Conservation (phyloP, 1,140 invertebrate genomes). For the Eubasilissa regina region DNA sequence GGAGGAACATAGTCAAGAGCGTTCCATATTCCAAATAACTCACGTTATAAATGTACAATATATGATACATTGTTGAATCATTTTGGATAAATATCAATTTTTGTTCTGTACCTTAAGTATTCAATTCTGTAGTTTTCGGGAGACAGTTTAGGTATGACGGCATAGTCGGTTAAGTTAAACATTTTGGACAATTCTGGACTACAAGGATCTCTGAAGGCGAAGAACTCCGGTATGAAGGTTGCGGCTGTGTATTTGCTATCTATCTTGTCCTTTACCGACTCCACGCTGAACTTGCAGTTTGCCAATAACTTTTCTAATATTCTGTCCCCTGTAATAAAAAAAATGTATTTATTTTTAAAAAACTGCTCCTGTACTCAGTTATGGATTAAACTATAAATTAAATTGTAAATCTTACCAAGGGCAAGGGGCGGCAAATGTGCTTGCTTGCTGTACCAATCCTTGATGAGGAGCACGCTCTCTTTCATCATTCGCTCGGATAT, state of each 20-base stretch:
- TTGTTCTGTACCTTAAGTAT: constrained; percentile 31
- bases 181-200: constrained; percentile 60
- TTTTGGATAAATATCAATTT: too few species aligned
- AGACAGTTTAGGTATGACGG: constrained; percentile 37
- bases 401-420: constrained; percentile 19
- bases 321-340: constrained; percentile 39
- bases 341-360: too few species aligned
- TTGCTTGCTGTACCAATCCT: constrained; percentile 29
- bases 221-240: constrained; percentile 69
- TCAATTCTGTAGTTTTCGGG: constrained; percentile 45
- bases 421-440: constrained; percentile 1
- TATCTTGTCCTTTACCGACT: constrained; percentile 69
- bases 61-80: too few species aligned
- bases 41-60: too few species aligned
- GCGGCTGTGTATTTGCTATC: constrained; percentile 69
- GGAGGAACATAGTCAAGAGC: too few species aligned
- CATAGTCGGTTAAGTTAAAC: constrained; percentile 13
- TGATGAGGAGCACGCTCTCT: background rate
- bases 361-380: too few species aligned
- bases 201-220: constrained; percentile 65
- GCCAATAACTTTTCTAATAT: constrained; percentile 25
- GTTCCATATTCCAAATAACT: too few species aligned
- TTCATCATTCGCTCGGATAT: constrained; percentile 11
- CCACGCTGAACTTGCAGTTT: constrained; percentile 69
- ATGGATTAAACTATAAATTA: too few species aligned